These are phyloP conservation scores for Heliocidaris erythrogramma DNA, from an alignment of 35 echinoderm and acorn worm species.

Conservation along the genomic window DNA sequence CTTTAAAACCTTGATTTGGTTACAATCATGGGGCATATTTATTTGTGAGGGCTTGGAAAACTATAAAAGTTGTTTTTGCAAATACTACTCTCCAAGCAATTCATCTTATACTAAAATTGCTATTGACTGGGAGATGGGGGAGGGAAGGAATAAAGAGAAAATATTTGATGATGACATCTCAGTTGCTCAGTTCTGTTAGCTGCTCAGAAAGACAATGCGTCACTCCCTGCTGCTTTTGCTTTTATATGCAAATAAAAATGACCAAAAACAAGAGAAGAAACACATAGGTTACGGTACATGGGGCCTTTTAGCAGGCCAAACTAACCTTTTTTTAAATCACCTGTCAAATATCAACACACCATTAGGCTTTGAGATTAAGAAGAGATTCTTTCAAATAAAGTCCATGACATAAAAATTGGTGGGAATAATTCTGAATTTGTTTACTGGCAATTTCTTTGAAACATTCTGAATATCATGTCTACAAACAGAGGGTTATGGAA, in stretches of 20 bases:
- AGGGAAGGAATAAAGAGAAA: background rate
- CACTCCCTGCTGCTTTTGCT: background rate
- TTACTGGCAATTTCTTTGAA: no score
- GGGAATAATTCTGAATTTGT: no score
- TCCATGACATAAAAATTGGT: no score
- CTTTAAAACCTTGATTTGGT: background rate
- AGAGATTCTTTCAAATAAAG: no score
- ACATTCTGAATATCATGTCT: no score
- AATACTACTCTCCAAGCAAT: background rate
- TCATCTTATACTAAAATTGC: background rate
- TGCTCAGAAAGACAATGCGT: constrained; percentile 9
- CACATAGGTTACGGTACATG: constrained; percentile 9
- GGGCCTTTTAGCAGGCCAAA: constrained; percentile 6
- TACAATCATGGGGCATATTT: background rate
- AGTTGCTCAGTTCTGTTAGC: background rate
- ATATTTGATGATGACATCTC: background rate
- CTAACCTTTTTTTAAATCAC: background rate
- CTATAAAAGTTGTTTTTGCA: background rate
- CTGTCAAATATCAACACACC: background rate
- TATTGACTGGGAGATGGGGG: background rate
- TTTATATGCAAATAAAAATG: constrained; percentile 44
- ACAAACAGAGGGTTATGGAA: no score
- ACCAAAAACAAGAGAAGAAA: constrained; percentile 44
- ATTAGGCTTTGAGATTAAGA: no score
- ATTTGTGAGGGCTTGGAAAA: background rate